Percentiles rank a stretch among this genome's conserved stretches.
Evolutionary conservation across 2,888 invertebrate genomes (phyloP).

Genomic region (Protodeltote pygarga): DNA sequence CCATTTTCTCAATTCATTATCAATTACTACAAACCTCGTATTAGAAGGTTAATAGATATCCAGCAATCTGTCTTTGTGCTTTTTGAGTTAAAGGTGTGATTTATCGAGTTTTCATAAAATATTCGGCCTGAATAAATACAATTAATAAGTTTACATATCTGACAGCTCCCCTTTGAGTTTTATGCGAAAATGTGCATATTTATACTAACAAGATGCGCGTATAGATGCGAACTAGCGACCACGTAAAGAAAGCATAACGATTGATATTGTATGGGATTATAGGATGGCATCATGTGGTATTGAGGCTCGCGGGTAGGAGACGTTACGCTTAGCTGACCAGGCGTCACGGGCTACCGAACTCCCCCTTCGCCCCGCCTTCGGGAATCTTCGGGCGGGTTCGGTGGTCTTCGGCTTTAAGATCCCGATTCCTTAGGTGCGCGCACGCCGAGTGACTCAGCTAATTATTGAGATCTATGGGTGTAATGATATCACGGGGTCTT

Average conservation of each 20-base stretch:
- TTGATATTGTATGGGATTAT: constrained; percentile 60
- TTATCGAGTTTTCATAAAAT: too few species aligned
- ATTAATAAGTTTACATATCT: constrained; percentile 2
- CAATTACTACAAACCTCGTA: constrained; percentile 37
- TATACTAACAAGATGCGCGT: constrained; percentile 1
- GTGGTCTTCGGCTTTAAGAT: constrained; percentile 52
- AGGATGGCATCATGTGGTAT: constrained; percentile 63
- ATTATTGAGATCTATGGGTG: constrained; percentile 68
- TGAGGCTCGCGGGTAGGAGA: constrained; percentile 65
- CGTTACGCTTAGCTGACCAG: constrained; percentile 67
- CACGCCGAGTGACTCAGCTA: constrained; percentile 61
- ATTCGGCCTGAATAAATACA: too few species aligned
- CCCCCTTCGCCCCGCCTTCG: constrained; percentile 68
- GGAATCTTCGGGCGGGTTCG: constrained; percentile 68
- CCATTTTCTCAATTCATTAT: constrained; percentile 35
- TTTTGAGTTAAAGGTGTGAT: too few species aligned
- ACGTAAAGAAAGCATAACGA: constrained; percentile 39
- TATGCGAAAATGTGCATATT: constrained; percentile 1
- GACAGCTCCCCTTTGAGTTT: constrained; percentile 3
- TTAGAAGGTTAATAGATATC: constrained; percentile 22
- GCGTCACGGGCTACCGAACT: constrained; percentile 74
- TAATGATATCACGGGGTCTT: constrained; percentile 65
- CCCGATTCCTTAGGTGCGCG: constrained; percentile 68
- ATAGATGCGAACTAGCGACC: constrained; percentile 21
- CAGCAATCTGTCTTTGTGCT: background rate